Conservation (phyloP, 2,888 invertebrate species). For the Eulithis testata region DNA sequence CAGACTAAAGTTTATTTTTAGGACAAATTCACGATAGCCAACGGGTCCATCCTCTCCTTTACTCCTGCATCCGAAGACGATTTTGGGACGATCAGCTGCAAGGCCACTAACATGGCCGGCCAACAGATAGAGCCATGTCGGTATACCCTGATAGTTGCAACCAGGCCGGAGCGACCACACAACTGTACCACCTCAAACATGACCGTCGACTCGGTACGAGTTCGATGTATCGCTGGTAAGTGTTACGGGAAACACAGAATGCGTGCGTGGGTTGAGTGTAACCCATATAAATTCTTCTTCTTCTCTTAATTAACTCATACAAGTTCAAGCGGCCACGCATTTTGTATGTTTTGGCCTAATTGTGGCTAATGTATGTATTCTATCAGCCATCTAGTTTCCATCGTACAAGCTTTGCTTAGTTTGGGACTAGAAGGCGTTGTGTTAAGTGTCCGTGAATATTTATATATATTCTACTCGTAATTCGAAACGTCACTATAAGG, state of each 20-base stretch:
- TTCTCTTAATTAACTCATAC: too few species aligned
- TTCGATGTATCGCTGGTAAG: constrained; percentile 87
- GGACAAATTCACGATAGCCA: constrained; percentile 82
- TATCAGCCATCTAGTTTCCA: too few species aligned
- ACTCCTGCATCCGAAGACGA: constrained; percentile 90
- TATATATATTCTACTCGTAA: too few species aligned
- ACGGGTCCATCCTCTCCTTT: constrained; percentile 89
- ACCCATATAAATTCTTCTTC: too few species aligned
- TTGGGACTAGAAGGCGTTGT: too few species aligned
- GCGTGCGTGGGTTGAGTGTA: too few species aligned
- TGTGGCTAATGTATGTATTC: too few species aligned
- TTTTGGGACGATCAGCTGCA: constrained; percentile 90
- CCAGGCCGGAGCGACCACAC: constrained; percentile 77
- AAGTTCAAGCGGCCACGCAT: too few species aligned
- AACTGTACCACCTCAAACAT: constrained; percentile 91
- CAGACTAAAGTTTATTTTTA: constrained; percentile 46
- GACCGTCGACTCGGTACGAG: constrained; percentile 90
- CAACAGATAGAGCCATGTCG: constrained; percentile 90
- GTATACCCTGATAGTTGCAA: constrained; percentile 81
- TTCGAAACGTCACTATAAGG: too few species aligned
- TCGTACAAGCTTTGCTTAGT: too few species aligned
- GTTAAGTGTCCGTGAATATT: too few species aligned
- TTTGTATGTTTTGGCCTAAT: too few species aligned
- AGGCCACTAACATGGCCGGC: constrained; percentile 89
- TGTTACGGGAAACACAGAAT: not conserved